Percentiles rank a stretch among this genome's conserved stretches.
Conservation (phyloP, 2,797 vertebrate species). For the Typhlichthys eigenmanni region DNA sequence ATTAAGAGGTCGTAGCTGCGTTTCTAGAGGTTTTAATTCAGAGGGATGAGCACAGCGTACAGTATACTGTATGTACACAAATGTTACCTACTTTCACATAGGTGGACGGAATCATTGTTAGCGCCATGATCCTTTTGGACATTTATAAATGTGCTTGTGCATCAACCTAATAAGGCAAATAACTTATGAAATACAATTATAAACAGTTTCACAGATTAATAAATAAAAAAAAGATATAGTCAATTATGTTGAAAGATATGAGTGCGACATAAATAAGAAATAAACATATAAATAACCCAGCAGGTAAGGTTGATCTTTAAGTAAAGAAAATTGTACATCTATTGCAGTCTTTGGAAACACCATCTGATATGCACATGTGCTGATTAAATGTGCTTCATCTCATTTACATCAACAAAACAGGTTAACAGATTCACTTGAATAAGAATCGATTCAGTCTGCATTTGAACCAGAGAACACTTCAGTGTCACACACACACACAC, state of each 20-base stretch:
- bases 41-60: no score
- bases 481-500: slow-evolving; percentile 43
- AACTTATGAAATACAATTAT: not conserved
- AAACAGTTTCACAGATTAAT: not conserved
- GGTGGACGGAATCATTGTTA: no score
- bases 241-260: not conserved
- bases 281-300: slow-evolving; percentile 35
- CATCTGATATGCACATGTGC: slow-evolving; percentile 49
- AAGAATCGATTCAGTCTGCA: slow-evolving; percentile 41
- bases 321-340: not conserved
- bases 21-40: no score
- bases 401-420: slow-evolving; percentile 69
- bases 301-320: slow-evolving; percentile 14
- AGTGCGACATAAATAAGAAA: slow-evolving; percentile 37
- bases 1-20: no score
- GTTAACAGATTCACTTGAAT: slow-evolving; percentile 56
- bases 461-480: slow-evolving; percentile 55
- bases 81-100: no score
- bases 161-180: no score
- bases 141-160: no score
- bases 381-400: slow-evolving; percentile 45
- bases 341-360: slow-evolving; percentile 22
- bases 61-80: no score
- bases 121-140: no score
- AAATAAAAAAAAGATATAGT: slow-evolving; percentile 5